phyloP scores from a whole-genome alignment of 30 jellyfish, hydroid and myxozoan species.

The Cassiopea andromeda region DNA sequence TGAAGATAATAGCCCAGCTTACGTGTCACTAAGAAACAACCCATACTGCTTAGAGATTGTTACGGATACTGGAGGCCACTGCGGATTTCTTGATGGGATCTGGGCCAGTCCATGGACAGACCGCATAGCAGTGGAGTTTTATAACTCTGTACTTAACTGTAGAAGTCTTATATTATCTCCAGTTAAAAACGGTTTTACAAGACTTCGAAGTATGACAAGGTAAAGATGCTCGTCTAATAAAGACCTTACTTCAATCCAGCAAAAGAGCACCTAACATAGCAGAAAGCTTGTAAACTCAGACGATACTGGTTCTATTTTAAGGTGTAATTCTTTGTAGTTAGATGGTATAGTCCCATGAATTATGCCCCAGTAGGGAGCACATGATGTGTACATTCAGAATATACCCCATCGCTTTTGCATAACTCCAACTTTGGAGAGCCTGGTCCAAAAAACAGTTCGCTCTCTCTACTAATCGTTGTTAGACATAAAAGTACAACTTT shows the following conservation, averaged over 20 bases:
- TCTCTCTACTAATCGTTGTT: too few relatives aligned
- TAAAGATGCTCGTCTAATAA: neutral
- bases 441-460: too few relatives aligned
- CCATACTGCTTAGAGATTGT: slow-evolving; percentile 51
- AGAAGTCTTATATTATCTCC: slow-evolving; percentile 50
- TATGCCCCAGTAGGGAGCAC: too few relatives aligned
- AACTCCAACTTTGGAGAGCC: too few relatives aligned
- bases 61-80: slow-evolving; percentile 71
- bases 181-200: slow-evolving; percentile 39
- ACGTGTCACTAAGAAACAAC: slow-evolving; percentile 39
- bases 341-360: too few relatives aligned
- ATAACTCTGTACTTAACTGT: slow-evolving; percentile 41
- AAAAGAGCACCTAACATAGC: too few relatives aligned
- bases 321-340: too few relatives aligned
- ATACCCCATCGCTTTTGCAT: too few relatives aligned
- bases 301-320: too few relatives aligned
- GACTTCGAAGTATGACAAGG: slow-evolving; percentile 62
- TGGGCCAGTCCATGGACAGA: slow-evolving; percentile 54
- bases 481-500: too few relatives aligned
- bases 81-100: slow-evolving; percentile 56
- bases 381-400: too few relatives aligned
- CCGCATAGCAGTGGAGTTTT: slow-evolving; percentile 54
- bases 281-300: too few relatives aligned
- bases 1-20: slow-evolving; percentile 33
- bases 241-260: neutral